Conservation (phyloP, 2,888 invertebrate species). For the Aricia artaxerxes region DNA sequence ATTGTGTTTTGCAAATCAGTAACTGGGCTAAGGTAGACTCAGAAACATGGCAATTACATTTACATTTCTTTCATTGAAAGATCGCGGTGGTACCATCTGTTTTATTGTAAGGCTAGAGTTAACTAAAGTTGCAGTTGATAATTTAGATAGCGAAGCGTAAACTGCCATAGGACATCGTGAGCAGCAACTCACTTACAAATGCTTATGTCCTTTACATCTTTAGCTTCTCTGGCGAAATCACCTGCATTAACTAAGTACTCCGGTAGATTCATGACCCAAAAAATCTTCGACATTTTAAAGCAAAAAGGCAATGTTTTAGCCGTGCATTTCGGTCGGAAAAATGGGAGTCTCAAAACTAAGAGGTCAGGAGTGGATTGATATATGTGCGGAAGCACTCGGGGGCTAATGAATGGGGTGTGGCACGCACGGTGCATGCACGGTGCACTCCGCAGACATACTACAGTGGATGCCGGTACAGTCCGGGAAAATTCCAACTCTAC, state of each 20-base stretch:
- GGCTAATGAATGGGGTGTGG: slow-evolving; percentile 78
- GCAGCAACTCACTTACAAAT: too few relatives aligned
- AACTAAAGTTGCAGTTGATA: too few relatives aligned
- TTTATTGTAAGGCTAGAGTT: too few relatives aligned
- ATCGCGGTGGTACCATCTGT: neutral
- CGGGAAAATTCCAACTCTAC: neutral
- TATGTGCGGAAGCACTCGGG: slow-evolving; percentile 78
- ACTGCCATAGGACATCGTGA: too few relatives aligned
- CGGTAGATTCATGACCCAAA: neutral
- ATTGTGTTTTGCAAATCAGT: neutral
- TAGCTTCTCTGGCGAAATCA: too few relatives aligned
- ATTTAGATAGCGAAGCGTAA: too few relatives aligned
- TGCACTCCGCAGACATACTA: slow-evolving; percentile 40
- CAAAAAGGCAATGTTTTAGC: slow-evolving; percentile 29
- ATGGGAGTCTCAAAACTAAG: slow-evolving; percentile 35
- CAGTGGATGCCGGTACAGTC: neutral
- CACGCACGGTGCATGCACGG: slow-evolving; percentile 68
- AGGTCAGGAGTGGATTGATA: slow-evolving; percentile 62
- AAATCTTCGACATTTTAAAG: slow-evolving; percentile 21
- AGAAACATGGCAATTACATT: neutral
- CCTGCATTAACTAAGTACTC: too few relatives aligned
- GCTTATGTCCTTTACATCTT: too few relatives aligned
- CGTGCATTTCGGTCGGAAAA: slow-evolving; percentile 28
- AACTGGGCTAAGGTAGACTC: neutral
- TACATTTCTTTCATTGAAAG: neutral